Percentiles rank a stretch among this genome's conserved stretches.
Conservation (phyloP, 1,140 invertebrate species). For the Heliothis virescens region DNA sequence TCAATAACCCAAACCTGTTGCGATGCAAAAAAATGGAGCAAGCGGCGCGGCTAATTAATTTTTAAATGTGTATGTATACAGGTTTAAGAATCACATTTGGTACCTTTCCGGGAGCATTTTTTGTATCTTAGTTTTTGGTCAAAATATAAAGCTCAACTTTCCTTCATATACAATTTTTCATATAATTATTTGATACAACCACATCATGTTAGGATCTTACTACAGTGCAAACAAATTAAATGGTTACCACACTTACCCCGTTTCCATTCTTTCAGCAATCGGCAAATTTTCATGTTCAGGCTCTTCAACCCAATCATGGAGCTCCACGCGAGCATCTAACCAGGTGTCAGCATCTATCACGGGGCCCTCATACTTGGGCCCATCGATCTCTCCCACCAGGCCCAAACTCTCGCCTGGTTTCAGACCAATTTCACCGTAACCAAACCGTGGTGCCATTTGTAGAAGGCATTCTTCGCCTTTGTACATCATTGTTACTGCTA, state of each 20-base stretch:
- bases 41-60: too few relatives aligned
- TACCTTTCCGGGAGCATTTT: too few relatives aligned
- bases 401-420: slow-evolving; percentile 90
- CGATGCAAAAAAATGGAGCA: too few relatives aligned
- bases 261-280: slow-evolving; percentile 81
- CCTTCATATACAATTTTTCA: too few relatives aligned
- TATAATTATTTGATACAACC: too few relatives aligned
- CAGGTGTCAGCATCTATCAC: slow-evolving; percentile 72
- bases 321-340: slow-evolving; percentile 70
- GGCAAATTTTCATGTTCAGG: slow-evolving; percentile 79
- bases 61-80: too few relatives aligned
- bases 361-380: slow-evolving; percentile 85
- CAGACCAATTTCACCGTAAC: slow-evolving; percentile 90
- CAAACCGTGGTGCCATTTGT: slow-evolving; percentile 91
- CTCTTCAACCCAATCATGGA: slow-evolving; percentile 81
- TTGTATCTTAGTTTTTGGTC: too few relatives aligned
- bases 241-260: slow-evolving; percentile 65
- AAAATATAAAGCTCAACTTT: too few relatives aligned
- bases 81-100: too few relatives aligned
- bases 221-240: too few relatives aligned
- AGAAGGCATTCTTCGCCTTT: slow-evolving; percentile 91
- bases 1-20: too few relatives aligned
- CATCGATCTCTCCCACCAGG: slow-evolving; percentile 88
- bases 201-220: too few relatives aligned
- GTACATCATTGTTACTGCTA: slow-evolving; percentile 94